Conservation (phyloP, 2,888 invertebrate species). For the Aelia acuminata region DNA sequence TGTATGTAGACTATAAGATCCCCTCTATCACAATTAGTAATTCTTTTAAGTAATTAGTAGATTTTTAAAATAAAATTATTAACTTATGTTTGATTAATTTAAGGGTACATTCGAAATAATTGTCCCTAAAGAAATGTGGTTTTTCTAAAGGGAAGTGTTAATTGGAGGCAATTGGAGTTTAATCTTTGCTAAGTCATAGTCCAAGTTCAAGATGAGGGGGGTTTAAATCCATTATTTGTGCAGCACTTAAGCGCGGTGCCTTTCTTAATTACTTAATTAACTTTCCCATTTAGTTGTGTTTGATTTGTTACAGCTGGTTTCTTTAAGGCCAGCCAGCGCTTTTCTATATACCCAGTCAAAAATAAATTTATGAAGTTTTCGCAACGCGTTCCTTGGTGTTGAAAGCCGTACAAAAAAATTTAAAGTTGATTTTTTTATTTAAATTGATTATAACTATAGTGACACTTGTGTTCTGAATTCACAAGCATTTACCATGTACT, state of each 20-base stretch:
- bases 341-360: neutral
- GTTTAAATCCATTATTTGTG: neutral
- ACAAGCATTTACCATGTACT: too few relatives aligned
- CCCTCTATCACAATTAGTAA: too few relatives aligned
- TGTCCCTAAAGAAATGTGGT: neutral
- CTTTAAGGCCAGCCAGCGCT: neutral
- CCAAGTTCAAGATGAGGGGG: neutral
- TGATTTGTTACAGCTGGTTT: conserved; percentile 10
- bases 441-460: too few relatives aligned
- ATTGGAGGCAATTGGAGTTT: conserved; percentile 4
- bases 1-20: too few relatives aligned
- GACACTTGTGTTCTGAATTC: too few relatives aligned
- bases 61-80: too few relatives aligned
- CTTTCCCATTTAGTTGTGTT: conserved; percentile 22
- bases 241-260: neutral
- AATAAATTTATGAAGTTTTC: too few relatives aligned
- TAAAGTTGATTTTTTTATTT: too few relatives aligned
- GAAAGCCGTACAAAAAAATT: too few relatives aligned
- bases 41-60: too few relatives aligned
- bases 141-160: neutral
- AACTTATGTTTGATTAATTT: neutral
- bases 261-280: conserved; percentile 7
- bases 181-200: conserved; percentile 8
- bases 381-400: too few relatives aligned
- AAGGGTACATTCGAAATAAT: neutral